Conservation (phyloP, 2,888 invertebrate species). For the Synanthedon myopaeformis region DNA sequence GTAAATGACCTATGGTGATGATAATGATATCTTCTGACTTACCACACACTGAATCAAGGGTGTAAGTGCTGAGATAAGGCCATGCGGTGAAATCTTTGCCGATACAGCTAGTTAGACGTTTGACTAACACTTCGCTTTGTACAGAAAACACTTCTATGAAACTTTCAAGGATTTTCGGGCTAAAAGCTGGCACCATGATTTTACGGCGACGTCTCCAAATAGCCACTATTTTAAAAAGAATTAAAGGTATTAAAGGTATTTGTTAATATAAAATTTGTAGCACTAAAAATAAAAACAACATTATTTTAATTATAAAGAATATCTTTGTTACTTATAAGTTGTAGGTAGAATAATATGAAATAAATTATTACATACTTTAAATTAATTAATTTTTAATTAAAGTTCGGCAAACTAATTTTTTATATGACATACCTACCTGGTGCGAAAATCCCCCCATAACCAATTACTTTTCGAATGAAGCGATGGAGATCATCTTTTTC, state of each 20-base stretch:
- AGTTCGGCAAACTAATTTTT: no score
- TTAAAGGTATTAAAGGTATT: not conserved
- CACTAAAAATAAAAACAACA: no score
- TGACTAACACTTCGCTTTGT: slow-evolving; percentile 43
- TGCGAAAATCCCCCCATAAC: slow-evolving; percentile 34
- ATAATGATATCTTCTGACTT: not conserved
- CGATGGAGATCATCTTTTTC: slow-evolving; percentile 52
- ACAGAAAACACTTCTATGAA: slow-evolving; percentile 64
- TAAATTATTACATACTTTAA: no score
- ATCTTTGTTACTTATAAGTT: no score
- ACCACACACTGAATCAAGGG: slow-evolving; percentile 8
- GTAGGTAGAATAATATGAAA: no score
- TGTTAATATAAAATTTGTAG: no score
- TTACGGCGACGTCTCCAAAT: slow-evolving; percentile 61
- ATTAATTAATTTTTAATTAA: no score
- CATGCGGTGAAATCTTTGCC: not conserved
- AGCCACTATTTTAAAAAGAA: not conserved
- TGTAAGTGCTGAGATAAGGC: not conserved
- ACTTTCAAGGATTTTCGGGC: slow-evolving; percentile 64
- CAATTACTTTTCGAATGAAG: slow-evolving; percentile 33
- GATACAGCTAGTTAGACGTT: slow-evolving; percentile 4
- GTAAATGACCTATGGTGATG: no score
- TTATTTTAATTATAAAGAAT: no score
- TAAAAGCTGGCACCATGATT: slow-evolving; percentile 67
- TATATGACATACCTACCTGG: not conserved